These are phyloP conservation scores for Eupristina koningsbergeri DNA, from an alignment of 1,140 invertebrate species.

Conservation along the genomic window DNA sequence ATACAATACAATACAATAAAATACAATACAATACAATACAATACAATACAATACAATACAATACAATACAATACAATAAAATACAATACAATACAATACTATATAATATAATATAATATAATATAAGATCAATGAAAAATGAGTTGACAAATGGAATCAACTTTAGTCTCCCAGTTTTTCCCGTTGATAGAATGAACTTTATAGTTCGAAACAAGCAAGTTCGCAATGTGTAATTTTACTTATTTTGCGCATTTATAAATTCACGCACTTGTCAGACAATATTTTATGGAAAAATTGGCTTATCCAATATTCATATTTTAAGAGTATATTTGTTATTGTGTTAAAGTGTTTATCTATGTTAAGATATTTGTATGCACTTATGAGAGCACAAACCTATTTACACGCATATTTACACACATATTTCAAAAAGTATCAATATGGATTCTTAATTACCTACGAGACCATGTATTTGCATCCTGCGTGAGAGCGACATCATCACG, in stretches of 20 bases:
- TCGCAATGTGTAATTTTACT: not conserved
- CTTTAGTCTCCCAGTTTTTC: not conserved
- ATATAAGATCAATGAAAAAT: not conserved
- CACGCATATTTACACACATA: not conserved
- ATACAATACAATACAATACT: no score
- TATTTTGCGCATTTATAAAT: not conserved
- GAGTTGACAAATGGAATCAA: not conserved
- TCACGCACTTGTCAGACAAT: not conserved
- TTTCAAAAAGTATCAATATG: not conserved
- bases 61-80: no score
- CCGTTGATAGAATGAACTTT: no score
- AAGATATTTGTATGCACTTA: not conserved
- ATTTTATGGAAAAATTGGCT: not conserved
- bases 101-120: no score
- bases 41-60: no score
- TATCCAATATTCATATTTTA: slow-evolving; percentile 17
- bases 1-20: no score
- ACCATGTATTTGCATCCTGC: not conserved
- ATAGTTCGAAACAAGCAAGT: no score
- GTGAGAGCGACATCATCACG: not conserved
- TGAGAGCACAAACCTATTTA: not conserved
- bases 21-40: no score
- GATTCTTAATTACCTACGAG: not conserved
- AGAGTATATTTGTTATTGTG: not conserved
- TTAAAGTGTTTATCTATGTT: not conserved